Evolutionary conservation across 1,140 invertebrate genomes (phyloP), one percentile per base, ranked within the genome.

Genomic region (Elysia chlorotica): DNA sequence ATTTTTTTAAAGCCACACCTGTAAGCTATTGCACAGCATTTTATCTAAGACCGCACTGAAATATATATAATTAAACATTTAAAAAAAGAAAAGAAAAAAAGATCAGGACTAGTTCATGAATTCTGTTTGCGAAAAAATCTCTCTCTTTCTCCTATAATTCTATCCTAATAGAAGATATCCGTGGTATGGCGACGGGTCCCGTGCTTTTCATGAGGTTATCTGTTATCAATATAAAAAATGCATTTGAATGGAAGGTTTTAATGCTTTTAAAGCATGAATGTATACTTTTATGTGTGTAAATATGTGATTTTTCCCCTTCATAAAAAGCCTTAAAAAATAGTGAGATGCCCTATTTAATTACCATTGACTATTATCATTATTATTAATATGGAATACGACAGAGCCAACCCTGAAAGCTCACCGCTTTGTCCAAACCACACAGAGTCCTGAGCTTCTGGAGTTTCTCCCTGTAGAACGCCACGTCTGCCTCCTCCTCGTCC

Each of bases 361-460:
- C 25, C 2, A 19, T 17, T 25, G 56, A n/a, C n/a, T n/a, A n/a
- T 28, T 17, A 19, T 10, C 6, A 19, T 59, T 28, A 30, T 28
- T 6, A 3, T 62, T 33, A 63, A 17, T 10, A 36, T 35, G 5
- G 38, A 62, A 31, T 38, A 54, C 19, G n/a, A n/a, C n/a, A n/a
- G n/a, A n/a, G n/a, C n/a, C n/a, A n/a, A n/a, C n/a, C n/a, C n/a
- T n/a, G n/a, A n/a, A n/a, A n/a, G n/a, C 61, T 53, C 19, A 65
- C 59, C 41, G 63, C 59, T 19, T 79, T 76, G 54, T 85, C 83
- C 21, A 85, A 77, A 19, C 86, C 86, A 81, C 83, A 86, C 65
- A 73, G 71, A 4, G 83, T 79, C 28, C 86, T 57, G 2, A 87
- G 71, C 17, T 73, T 70, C 30, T 76, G 78, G 48, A 87, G 75